Conservation (phyloP, 2,113 vertebrate genomes). For the Heptranchias perlo region DNA sequence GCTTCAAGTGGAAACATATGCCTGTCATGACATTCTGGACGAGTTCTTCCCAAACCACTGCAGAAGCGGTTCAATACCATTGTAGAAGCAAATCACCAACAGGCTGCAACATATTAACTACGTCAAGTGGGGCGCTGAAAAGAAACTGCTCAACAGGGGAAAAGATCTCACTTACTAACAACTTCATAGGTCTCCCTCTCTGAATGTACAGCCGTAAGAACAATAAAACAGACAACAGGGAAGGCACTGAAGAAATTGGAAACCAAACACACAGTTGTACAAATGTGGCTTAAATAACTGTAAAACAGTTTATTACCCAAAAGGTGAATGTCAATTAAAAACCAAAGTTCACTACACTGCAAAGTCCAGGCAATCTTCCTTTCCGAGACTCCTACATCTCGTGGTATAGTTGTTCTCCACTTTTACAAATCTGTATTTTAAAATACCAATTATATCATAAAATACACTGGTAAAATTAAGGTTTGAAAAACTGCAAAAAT, state of each 20-base stretch:
- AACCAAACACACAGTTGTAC: conserved; percentile 30
- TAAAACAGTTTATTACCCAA: conserved; percentile 13
- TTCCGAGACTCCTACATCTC: background rate
- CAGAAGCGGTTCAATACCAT: background rate
- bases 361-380: conserved; percentile 25
- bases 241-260: conserved; percentile 35
- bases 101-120: background rate
- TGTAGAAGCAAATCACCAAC: background rate
- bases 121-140: background rate
- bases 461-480: conserved; percentile 25
- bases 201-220: background rate
- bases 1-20: conserved; percentile 6
- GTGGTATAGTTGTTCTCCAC: background rate
- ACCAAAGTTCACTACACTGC: background rate
- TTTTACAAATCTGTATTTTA: conserved; percentile 23
- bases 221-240: conserved; percentile 25
- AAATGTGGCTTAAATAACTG: conserved; percentile 28
- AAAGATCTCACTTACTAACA: background rate
- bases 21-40: background rate
- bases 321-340: conserved; percentile 25
- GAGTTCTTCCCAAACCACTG: background rate
- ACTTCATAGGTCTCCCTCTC: background rate
- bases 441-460: conserved; percentile 30
- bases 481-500: conserved; percentile 26
- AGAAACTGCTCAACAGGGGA: background rate